A percentile compares a stretch with the other conserved stretches of the same genome.
These are phyloP conservation scores for Andrena marginata DNA, from an alignment of 2,888 invertebrate species.

Conservation along the genomic window DNA sequence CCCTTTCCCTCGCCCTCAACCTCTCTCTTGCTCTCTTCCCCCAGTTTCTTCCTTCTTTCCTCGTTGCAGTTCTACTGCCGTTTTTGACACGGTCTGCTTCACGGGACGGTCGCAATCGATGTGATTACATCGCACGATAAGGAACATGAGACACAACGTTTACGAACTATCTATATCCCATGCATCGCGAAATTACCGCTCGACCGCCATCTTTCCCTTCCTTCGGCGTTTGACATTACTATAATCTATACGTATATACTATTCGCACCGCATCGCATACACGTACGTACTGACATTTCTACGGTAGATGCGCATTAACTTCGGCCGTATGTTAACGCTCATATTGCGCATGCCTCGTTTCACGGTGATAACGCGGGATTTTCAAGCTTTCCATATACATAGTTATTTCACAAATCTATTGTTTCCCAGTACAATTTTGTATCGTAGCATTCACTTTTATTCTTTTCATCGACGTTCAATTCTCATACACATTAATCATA, in stretches of 20 bases:
- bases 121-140: conserved; percentile 64
- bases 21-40: conserved; percentile 7
- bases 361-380: conserved; percentile 5
- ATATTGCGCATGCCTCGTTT: conserved; percentile 12
- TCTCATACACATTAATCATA: conserved; percentile 4
- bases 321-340: background rate
- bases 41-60: conserved; percentile 14
- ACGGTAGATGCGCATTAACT: conserved; percentile 47
- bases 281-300: conserved; percentile 25
- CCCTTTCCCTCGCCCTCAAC: conserved; percentile 7
- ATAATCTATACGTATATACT: conserved; percentile 53
- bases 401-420: conserved; percentile 34
- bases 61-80: conserved; percentile 26
- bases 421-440: conserved; percentile 45
- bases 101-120: conserved; percentile 54
- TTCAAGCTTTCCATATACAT: conserved; percentile 1
- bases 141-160: conserved; percentile 50
- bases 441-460: conserved; percentile 15
- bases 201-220: conserved; percentile 75
- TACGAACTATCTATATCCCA: conserved; percentile 59
- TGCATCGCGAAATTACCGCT: conserved; percentile 67
- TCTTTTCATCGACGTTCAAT: background rate
- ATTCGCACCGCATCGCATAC: background rate
- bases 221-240: conserved; percentile 71
- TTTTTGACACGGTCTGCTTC: conserved; percentile 70